Percentiles rank a stretch among this genome's conserved stretches.
Conservation (phyloP, 2,888 invertebrate species). For the Rhopalosiphum nymphaeae region DNA sequence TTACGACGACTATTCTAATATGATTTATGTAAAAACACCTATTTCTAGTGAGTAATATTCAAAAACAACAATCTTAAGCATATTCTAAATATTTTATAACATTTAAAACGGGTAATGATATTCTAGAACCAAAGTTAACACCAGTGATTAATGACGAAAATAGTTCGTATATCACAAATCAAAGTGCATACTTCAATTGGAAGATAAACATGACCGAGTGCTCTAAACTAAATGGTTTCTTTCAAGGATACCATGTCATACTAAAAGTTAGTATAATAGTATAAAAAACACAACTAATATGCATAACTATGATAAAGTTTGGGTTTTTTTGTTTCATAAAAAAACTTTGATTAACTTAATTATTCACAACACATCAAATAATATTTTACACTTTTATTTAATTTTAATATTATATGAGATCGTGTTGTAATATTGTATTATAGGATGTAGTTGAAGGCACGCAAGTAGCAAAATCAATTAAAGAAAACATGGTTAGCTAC, state of each 20-base stretch:
- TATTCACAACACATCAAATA: not conserved
- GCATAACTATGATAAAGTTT: not conserved
- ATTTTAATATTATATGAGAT: not conserved
- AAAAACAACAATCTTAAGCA: not conserved
- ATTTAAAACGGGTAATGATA: not conserved
- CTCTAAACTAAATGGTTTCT: constrained; percentile 31
- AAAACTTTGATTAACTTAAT: not conserved
- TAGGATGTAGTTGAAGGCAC: not conserved
- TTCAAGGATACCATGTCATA: not conserved
- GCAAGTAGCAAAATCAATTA: not conserved
- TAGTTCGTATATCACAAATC: not conserved
- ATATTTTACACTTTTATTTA: not conserved
- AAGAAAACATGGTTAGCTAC: not conserved
- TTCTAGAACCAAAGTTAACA: not conserved
- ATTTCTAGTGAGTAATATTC: not conserved
- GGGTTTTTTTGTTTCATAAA: not conserved
- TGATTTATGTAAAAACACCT: constrained; percentile 16
- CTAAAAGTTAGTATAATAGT: constrained; percentile 6
- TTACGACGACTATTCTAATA: not conserved
- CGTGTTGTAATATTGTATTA: not conserved
- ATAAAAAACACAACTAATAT: not conserved
- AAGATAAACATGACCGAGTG: constrained; percentile 1
- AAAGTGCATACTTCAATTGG: constrained; percentile 6
- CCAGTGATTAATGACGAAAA: not conserved
- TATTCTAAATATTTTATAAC: not conserved